Conservation (phyloP, 2,797 vertebrate genomes). For the Pogonophryne albipinna region DNA sequence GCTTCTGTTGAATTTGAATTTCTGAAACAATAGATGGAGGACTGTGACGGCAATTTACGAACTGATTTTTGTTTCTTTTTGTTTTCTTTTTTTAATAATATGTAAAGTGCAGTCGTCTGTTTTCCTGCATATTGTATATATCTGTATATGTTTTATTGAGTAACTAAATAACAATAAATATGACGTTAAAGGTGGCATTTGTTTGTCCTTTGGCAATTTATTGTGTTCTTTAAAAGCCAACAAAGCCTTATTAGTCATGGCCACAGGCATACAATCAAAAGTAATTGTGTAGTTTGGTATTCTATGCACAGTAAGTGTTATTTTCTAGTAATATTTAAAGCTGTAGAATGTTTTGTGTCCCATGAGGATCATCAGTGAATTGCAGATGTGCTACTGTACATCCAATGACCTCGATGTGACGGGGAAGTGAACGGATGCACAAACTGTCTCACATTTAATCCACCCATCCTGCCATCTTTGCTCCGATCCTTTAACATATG, state of each 20-base stretch:
- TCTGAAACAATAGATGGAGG: conserved; percentile 96
- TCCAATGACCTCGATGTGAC: conserved; percentile 68
- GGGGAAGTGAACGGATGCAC: conserved; percentile 61
- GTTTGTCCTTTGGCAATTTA: conserved; percentile 22
- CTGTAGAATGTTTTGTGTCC: conserved; percentile 24
- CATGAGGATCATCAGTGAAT: conserved; percentile 51
- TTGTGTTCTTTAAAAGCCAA: conserved; percentile 9
- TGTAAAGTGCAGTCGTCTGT: conserved; percentile 99
- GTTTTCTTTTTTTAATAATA: conserved; percentile 91
- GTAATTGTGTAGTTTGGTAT: neutral
- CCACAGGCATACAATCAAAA: neutral
- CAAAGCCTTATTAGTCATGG: neutral
- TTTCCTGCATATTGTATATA: conserved; percentile 99
- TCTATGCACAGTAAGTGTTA: neutral
- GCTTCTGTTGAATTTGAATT: conserved; percentile 92
- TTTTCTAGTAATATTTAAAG: conserved; percentile 22
- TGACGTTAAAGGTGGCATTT: conserved; percentile 94
- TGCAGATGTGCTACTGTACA: conserved; percentile 39
- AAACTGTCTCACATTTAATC: conserved; percentile 27
- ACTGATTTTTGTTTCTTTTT: conserved; percentile 89
- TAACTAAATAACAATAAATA: conserved; percentile 99
- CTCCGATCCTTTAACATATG: neutral
- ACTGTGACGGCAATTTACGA: conserved; percentile 95
- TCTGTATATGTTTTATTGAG: conserved; percentile 99
- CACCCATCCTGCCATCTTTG: conserved; percentile 7